Percentiles rank a stretch among this genome's conserved stretches.
phyloP scores from a whole-genome alignment of 2,888 invertebrate species.

The Elegia similella region DNA sequence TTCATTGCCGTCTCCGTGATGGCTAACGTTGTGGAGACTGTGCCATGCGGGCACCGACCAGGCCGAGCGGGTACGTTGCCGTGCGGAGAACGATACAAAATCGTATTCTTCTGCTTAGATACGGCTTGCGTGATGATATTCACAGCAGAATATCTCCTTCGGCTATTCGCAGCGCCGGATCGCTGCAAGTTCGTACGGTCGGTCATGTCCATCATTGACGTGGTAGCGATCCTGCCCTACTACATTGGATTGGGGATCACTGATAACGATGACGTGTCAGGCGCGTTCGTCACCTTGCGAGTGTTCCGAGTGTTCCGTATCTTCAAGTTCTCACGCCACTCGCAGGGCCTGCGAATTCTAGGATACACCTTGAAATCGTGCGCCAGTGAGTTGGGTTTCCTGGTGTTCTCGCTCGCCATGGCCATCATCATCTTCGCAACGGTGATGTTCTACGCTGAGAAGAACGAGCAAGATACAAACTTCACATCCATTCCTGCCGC shows the following conservation, averaged over 20 bases:
- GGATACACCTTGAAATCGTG: conserved; percentile 99
- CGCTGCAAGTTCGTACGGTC: conserved; percentile 98
- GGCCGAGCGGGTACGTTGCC: conserved; percentile 93
- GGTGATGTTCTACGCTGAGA: conserved; percentile 99
- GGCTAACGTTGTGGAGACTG: conserved; percentile 99
- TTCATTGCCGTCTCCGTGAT: conserved; percentile 99
- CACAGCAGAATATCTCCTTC: conserved; percentile 97
- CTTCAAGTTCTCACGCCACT: conserved; percentile 99
- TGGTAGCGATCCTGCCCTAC: conserved; percentile 99
- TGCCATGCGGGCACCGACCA: conserved; percentile 94
- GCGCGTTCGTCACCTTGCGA: conserved; percentile 98
- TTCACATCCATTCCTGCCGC: conserved; percentile 99
- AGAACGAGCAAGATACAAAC: conserved; percentile 97
- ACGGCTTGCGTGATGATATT: conserved; percentile 99
- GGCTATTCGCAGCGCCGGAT: conserved; percentile 98
- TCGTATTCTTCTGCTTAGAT: conserved; percentile 99
- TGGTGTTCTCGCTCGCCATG: conserved; percentile 99
- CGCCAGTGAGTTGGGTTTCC: conserved; percentile 99
- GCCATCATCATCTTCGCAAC: conserved; percentile 99
- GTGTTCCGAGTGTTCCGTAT: conserved; percentile 99
- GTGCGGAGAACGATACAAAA: conserved; percentile 98
- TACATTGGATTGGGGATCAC: conserved; percentile 99
- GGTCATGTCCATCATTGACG: conserved; percentile 99
- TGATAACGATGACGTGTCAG: conserved; percentile 99
- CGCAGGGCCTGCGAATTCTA: conserved; percentile 98